phyloP scores from a whole-genome alignment of 1,140 invertebrate genomes.

The Cherax destructor region DNA sequence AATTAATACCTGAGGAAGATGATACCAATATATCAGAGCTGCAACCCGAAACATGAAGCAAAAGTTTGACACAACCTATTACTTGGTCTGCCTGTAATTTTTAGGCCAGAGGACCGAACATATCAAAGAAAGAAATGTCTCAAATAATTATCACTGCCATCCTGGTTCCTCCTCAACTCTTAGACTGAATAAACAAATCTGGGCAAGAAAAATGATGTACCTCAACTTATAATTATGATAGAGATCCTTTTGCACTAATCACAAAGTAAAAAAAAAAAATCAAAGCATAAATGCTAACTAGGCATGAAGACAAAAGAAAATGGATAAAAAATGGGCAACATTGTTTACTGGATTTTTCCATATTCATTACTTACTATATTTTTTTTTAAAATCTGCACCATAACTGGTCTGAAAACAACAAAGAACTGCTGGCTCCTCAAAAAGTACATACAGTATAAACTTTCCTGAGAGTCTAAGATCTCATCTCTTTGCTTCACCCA shows the following conservation, averaged over 20 bases:
- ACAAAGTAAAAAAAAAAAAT: neutral
- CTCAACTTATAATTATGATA: slow-evolving; percentile 4
- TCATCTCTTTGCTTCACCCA: neutral
- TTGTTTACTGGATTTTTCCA: slow-evolving; percentile 12
- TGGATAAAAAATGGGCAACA: neutral
- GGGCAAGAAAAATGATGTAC: slow-evolving; percentile 8
- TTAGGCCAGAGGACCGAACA: neutral
- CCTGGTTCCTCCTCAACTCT: slow-evolving; percentile 32
- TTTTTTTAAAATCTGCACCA: neutral
- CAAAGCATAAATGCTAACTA: slow-evolving; percentile 42
- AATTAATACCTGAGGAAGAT: slow-evolving; percentile 60
- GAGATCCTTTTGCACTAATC: slow-evolving; percentile 2
- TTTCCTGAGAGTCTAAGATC: neutral
- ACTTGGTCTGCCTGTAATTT: slow-evolving; percentile 11
- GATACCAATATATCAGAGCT: slow-evolving; percentile 50
- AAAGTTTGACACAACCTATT: slow-evolving; percentile 58
- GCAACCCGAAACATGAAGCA: slow-evolving; percentile 56
- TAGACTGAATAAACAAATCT: slow-evolving; percentile 11
- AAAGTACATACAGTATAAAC: neutral
- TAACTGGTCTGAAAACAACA: neutral
- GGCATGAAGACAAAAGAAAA: neutral
- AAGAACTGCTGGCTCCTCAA: neutral
- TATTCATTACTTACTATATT: neutral
- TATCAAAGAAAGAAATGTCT: neutral
- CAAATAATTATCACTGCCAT: slow-evolving; percentile 38